Evolutionary conservation across 1,140 invertebrate species (phyloP).

Genomic region (Meloidogyne chitwoodi): DNA sequence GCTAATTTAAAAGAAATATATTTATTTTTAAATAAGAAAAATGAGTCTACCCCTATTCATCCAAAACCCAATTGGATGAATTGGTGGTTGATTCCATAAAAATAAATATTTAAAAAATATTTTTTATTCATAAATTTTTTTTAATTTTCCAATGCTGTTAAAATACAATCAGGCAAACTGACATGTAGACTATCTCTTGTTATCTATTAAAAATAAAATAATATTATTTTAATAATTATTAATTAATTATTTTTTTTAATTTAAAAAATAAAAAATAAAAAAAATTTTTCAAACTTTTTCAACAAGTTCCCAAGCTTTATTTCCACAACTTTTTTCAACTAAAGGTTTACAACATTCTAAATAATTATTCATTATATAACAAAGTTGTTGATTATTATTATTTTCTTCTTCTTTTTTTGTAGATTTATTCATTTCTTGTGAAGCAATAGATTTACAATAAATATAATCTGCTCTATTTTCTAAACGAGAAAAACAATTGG

Average conservation of each 20-base stretch:
- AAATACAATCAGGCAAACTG: conserved; percentile 1
- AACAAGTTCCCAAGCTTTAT: conserved; percentile 1
- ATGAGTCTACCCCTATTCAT: no score
- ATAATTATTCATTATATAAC: conserved; percentile 25
- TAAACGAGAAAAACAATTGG: conserved; percentile 23
- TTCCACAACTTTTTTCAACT: conserved; percentile 7
- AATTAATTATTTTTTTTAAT: no score
- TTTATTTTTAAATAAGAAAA: no score
- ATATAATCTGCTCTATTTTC: conserved; percentile 22
- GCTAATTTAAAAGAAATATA: no score
- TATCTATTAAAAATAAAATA: conserved; percentile 2
- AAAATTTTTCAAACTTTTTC: conserved; percentile 9
- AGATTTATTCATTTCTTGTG: conserved; percentile 14
- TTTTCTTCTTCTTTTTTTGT: not conserved
- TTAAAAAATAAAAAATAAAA: no score
- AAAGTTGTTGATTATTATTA: conserved; percentile 10
- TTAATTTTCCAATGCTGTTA: not conserved
- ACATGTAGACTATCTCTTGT: conserved; percentile 6
- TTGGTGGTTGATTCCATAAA: no score
- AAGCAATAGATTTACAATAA: conserved; percentile 10
- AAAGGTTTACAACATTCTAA: conserved; percentile 23
- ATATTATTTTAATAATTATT: not conserved
- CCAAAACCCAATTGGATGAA: no score
- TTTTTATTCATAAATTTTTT: no score
- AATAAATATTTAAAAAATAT: no score